Conservation (phyloP, 1,140 invertebrate species). For the Euwallacea fornicatus region DNA sequence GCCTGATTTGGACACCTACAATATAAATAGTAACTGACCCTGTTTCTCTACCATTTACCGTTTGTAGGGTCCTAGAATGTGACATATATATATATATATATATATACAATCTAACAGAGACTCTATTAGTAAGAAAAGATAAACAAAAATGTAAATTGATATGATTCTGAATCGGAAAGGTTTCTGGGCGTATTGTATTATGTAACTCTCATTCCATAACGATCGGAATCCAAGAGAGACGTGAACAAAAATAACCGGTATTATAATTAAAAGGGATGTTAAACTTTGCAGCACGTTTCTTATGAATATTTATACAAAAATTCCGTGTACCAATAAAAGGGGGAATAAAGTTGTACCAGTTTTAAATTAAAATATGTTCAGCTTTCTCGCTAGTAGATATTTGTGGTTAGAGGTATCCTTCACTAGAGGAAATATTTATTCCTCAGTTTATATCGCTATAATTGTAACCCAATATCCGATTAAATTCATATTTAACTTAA, state of each 20-base stretch:
- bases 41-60: slow-evolving; percentile 33
- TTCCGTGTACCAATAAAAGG: slow-evolving; percentile 29
- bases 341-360: slow-evolving; percentile 37
- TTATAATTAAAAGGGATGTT: slow-evolving; percentile 30
- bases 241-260: slow-evolving; percentile 23
- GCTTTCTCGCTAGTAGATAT: slow-evolving; percentile 16
- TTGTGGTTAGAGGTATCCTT: slow-evolving; percentile 3
- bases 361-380: slow-evolving; percentile 37
- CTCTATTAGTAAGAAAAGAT: too few species aligned
- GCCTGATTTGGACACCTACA: slow-evolving; percentile 35
- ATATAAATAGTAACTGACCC: slow-evolving; percentile 35
- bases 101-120: too few species aligned
- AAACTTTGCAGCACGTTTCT: slow-evolving; percentile 35
- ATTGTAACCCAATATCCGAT: slow-evolving; percentile 1
- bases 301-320: slow-evolving; percentile 39
- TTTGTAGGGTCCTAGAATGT: slow-evolving; percentile 13
- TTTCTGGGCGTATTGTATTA: too few species aligned
- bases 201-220: too few species aligned
- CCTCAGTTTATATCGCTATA: neutral
- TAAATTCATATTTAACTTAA: neutral
- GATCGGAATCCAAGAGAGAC: neutral
- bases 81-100: too few species aligned
- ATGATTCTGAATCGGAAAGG: too few species aligned
- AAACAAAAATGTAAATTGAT: too few species aligned
- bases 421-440: slow-evolving; percentile 8